Evolutionary conservation across 2,797 vertebrate species (phyloP), one percentile per base, ranked within the genome.

Genomic region (Takifugu rubripes): DNA sequence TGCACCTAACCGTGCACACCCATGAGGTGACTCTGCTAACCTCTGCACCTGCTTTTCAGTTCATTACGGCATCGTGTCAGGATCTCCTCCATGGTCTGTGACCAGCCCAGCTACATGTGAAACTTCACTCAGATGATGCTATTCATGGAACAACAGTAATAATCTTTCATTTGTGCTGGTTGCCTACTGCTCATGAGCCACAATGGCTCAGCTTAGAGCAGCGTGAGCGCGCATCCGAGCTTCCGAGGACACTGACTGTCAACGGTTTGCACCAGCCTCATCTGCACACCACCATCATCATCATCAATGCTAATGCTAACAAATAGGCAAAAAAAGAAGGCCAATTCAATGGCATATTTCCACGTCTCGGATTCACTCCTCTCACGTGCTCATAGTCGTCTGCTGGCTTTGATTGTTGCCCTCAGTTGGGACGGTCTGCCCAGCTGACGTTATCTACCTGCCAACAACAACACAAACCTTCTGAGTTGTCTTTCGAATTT

Each of bases 131-230:
- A 21, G 21, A 21, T 21, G 21, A 21, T 21, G 21, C 21, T 21
- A 21, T 21, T 21, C 21, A 21, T 1, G 21, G 21, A 21, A 21
- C 21, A 21, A 57, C 48, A 48, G 56, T 67, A 73, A 66, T 61
- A 21, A 43, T 45, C 52, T 70, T 70, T 49, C n/a, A 50, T 66
- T 71, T 73, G 57, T 65, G 46, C 57, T 67, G 51, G 59, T 61
- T 74, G 59, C 77, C 72, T 61, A 48, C 62, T 77, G 68, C 66
- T 66, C 42, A 65, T 81, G 72, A 81, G 60, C 81, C 78, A 80
- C 9, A 12, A 56, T 65, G 43, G 62, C 50, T 74, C 55, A 48
- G 54, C 64, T 51, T 44, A 45, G 44, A 52, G 65, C 56, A 57
- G 47, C 66, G 27, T 69, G 49, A 69, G 55, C 56, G 50, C 29